A percentile compares a stretch with the other conserved stretches of the same genome.
phyloP scores from a whole-genome alignment of 2,888 invertebrate genomes.

The Stenurella melanura region DNA sequence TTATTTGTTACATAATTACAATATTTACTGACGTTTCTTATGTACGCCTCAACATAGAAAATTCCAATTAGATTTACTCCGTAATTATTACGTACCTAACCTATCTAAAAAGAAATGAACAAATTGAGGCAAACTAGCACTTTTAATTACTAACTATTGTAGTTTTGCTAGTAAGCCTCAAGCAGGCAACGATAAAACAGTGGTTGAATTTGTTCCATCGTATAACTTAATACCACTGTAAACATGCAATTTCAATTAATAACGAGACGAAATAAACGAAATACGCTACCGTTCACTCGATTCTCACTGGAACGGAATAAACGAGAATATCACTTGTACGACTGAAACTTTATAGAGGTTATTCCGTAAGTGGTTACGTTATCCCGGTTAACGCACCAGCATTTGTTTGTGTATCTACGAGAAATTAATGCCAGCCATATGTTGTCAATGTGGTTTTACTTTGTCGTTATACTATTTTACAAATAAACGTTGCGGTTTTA shows the following conservation, averaged over 20 bases:
- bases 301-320: not conserved
- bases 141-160: no score
- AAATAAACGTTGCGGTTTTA: slow-evolving; percentile 28
- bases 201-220: not conserved
- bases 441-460: slow-evolving; percentile 26
- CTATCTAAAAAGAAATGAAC: no score
- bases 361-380: slow-evolving; percentile 9
- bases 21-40: no score
- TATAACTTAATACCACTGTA: not conserved
- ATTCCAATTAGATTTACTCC: no score
- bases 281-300: not conserved
- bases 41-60: no score
- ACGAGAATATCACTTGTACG: not conserved
- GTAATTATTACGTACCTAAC: no score
- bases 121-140: no score
- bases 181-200: no score
- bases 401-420: slow-evolving; percentile 25
- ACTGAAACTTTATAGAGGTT: slow-evolving; percentile 9
- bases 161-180: no score
- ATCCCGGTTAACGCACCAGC: slow-evolving; percentile 10
- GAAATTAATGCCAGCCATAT: slow-evolving; percentile 27
- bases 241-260: not conserved
- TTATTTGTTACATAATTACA: no score
- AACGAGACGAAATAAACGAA: not conserved
- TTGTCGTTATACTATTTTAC: slow-evolving; percentile 11